These are phyloP conservation scores for Tachina grossa DNA, from an alignment of 2,888 invertebrate genomes.

Conservation along the genomic window DNA sequence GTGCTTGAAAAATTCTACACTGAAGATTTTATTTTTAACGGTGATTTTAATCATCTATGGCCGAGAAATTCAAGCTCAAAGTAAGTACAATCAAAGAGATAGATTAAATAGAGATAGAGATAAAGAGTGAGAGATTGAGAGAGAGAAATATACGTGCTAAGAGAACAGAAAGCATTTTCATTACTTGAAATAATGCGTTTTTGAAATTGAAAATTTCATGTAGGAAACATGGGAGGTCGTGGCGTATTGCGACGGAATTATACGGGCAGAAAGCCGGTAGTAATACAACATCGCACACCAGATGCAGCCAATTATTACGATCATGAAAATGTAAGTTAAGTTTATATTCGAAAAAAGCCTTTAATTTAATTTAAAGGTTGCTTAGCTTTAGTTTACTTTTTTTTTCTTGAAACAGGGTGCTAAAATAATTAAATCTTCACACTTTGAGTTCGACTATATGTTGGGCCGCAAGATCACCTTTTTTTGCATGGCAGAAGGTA, in stretches of 20 bases:
- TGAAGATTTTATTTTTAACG: slow-evolving; percentile 60
- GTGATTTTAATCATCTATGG: slow-evolving; percentile 56
- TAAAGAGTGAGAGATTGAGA: neutral
- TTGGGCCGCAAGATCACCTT: slow-evolving; percentile 97
- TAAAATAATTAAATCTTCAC: slow-evolving; percentile 93
- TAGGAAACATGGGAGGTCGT: slow-evolving; percentile 81
- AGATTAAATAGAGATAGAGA: neutral
- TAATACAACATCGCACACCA: slow-evolving; percentile 89
- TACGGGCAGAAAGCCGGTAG: slow-evolving; percentile 82
- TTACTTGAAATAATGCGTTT: neutral
- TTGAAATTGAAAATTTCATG: slow-evolving; percentile 8
- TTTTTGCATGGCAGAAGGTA: slow-evolving; percentile 94
- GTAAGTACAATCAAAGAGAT: slow-evolving; percentile 61
- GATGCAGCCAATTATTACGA: slow-evolving; percentile 96
- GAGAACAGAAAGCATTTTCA: neutral
- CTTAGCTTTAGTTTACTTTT: neutral
- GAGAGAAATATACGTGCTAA: neutral
- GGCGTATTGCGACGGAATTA: slow-evolving; percentile 81
- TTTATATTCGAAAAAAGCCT: neutral
- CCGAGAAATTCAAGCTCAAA: slow-evolving; percentile 68
- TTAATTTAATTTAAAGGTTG: neutral
- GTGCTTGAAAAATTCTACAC: slow-evolving; percentile 44
- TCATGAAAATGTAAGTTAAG: slow-evolving; percentile 88
- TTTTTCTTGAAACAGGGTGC: slow-evolving; percentile 86
- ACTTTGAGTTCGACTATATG: slow-evolving; percentile 96